Percentiles rank a stretch among this genome's conserved stretches.
Conservation (phyloP, 2,113 vertebrate species). For the Mus spicilegus region DNA sequence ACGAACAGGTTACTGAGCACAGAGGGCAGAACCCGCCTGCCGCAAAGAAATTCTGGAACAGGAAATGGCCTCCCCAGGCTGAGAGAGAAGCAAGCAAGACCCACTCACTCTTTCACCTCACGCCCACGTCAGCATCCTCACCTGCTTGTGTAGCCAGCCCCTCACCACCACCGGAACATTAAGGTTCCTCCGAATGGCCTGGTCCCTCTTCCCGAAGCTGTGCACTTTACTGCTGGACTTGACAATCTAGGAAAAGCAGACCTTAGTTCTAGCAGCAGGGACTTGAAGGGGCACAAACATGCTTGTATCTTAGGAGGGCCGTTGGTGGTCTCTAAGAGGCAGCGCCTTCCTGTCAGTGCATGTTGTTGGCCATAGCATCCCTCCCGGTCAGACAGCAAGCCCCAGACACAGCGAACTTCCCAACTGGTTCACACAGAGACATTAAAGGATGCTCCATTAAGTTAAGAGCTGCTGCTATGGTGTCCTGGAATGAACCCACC, state of each 20-base stretch:
- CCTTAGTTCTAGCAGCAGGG: background rate
- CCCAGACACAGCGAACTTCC: conserved; percentile 4
- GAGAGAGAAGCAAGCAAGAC: background rate
- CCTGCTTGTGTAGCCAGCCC: conserved; percentile 99
- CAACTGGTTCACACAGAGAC: background rate
- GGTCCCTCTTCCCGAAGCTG: conserved; percentile 98
- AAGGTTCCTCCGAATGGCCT: conserved; percentile 96
- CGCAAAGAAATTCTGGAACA: background rate
- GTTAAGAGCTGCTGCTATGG: conserved; percentile 26
- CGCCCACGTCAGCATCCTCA: conserved; percentile 69
- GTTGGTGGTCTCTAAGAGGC: background rate
- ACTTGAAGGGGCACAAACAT: background rate
- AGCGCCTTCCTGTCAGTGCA: background rate
- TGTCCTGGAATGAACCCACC: background rate
- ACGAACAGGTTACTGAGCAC: background rate
- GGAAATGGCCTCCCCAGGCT: background rate
- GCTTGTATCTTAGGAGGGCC: background rate
- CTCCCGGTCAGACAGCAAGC: background rate
- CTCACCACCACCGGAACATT: conserved; percentile 96
- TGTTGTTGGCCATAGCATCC: background rate
- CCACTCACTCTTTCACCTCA: too few species aligned
- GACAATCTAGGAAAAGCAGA: conserved; percentile 86
- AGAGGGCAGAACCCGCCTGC: background rate
- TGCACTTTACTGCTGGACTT: conserved; percentile 92
- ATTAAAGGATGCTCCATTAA: background rate